phyloP scores from a whole-genome alignment of 2,888 invertebrate genomes.

The Leuctra nigra region DNA sequence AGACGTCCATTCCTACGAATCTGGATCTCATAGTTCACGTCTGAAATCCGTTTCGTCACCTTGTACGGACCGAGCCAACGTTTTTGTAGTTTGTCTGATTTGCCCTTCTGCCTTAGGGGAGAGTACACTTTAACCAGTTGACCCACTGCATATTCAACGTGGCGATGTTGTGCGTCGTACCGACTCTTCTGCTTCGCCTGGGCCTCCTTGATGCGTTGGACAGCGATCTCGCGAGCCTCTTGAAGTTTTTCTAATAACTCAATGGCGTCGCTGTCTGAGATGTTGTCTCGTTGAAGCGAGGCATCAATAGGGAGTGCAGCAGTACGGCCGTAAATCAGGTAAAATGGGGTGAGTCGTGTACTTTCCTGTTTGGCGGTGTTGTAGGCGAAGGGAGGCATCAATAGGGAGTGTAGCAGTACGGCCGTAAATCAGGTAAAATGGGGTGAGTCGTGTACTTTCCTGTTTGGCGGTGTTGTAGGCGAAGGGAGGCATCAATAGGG shows the following conservation, averaged over 20 bases:
- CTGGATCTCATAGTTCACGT: constrained; percentile 1
- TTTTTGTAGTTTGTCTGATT: not conserved
- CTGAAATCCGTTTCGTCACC: not conserved
- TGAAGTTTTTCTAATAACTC: not conserved
- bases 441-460: constrained; percentile 24
- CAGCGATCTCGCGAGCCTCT: not conserved
- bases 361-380: constrained; percentile 26
- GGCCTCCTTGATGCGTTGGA: not conserved
- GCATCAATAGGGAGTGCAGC: not conserved
- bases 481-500: too few species aligned
- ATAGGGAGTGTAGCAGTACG: not conserved
- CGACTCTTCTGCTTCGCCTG: not conserved
- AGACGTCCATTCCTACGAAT: not conserved
- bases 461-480: constrained; percentile 28
- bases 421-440: constrained; percentile 18
- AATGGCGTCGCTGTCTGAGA: too few species aligned
- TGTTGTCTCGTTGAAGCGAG: not conserved
- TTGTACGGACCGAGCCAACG: not conserved
- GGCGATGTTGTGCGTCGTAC: not conserved
- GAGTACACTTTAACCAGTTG: constrained; percentile 2
- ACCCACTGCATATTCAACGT: not conserved
- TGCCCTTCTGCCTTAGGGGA: not conserved
- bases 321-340: not conserved
- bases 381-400: constrained; percentile 25
- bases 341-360: constrained; percentile 25